These are phyloP conservation scores for Galeopterus variegatus DNA, from an alignment of 2,113 vertebrate genomes.

Conservation along the genomic window DNA sequence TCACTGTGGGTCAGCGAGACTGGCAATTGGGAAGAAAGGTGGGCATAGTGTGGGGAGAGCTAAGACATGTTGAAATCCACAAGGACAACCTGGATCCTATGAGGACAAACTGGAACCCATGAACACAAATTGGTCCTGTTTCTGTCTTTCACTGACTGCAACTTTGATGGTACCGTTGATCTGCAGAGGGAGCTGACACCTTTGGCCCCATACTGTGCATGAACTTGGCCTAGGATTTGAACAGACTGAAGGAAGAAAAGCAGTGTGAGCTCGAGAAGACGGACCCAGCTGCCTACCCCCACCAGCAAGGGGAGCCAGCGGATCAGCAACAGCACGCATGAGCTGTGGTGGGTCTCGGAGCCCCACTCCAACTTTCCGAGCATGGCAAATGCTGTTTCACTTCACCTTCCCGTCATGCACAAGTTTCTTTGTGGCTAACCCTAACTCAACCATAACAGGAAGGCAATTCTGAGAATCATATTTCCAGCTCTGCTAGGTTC, in stretches of 20 bases:
- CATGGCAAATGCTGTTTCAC: fast-evolving
- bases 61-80: not conserved
- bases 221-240: not conserved
- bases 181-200: not conserved
- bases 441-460: not conserved
- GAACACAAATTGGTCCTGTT: not conserved
- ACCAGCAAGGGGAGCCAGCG: not conserved
- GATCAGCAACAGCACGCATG: fast-evolving
- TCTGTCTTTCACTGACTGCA: not conserved
- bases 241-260: not conserved
- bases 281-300: fast-evolving
- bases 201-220: fast-evolving
- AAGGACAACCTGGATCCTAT: not conserved
- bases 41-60: not conserved
- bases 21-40: not conserved
- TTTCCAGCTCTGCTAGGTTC: not conserved
- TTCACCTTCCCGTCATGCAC: not conserved
- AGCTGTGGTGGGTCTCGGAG: fast-evolving
- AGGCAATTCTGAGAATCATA: not conserved
- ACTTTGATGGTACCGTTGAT: fast-evolving
- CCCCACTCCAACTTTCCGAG: not conserved
- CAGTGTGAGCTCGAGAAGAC: fast-evolving
- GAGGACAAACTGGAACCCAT: not conserved
- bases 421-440: not conserved
- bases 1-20: not conserved